These are phyloP conservation scores for Hirtodrosophila duncani DNA, from an alignment of 2,888 invertebrate species.

Conservation along the genomic window DNA sequence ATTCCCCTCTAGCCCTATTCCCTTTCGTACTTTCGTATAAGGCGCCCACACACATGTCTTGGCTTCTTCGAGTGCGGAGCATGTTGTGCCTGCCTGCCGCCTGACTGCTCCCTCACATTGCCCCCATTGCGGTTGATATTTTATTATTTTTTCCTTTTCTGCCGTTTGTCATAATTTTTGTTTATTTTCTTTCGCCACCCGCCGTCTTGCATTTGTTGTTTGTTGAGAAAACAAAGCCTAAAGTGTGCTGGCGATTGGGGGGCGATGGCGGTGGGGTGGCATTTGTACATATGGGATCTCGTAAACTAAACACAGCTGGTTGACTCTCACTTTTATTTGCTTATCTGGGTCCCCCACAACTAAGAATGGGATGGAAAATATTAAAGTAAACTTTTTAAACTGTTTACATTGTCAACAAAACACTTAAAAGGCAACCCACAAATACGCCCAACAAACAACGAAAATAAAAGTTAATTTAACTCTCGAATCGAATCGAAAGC, in stretches of 20 bases:
- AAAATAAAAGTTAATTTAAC: too few species aligned
- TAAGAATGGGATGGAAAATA: slow-evolving; percentile 24
- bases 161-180: slow-evolving; percentile 66
- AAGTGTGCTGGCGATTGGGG: slow-evolving; percentile 12
- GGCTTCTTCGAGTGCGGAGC: too few species aligned
- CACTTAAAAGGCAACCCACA: slow-evolving; percentile 17
- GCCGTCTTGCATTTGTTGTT: slow-evolving; percentile 37
- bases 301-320: slow-evolving; percentile 47
- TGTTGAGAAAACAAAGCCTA: slow-evolving; percentile 46
- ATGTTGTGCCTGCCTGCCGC: too few species aligned
- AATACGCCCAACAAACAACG: too few species aligned
- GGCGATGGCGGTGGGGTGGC: neutral
- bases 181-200: slow-evolving; percentile 46
- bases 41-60: too few species aligned
- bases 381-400: slow-evolving; percentile 44
- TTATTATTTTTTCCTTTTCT: slow-evolving; percentile 46
- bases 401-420: slow-evolving; percentile 47
- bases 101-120: too few species aligned
- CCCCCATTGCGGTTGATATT: slow-evolving; percentile 43
- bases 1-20: too few species aligned
- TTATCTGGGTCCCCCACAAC: slow-evolving; percentile 30
- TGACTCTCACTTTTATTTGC: slow-evolving; percentile 41
- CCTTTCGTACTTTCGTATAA: too few species aligned
- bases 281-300: slow-evolving; percentile 29
- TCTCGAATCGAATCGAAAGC: too few species aligned